Evolutionary conservation across 2,797 vertebrate species (phyloP), one percentile per base, ranked within the genome.

Genomic region (Muraenolepis orangiensis): DNA sequence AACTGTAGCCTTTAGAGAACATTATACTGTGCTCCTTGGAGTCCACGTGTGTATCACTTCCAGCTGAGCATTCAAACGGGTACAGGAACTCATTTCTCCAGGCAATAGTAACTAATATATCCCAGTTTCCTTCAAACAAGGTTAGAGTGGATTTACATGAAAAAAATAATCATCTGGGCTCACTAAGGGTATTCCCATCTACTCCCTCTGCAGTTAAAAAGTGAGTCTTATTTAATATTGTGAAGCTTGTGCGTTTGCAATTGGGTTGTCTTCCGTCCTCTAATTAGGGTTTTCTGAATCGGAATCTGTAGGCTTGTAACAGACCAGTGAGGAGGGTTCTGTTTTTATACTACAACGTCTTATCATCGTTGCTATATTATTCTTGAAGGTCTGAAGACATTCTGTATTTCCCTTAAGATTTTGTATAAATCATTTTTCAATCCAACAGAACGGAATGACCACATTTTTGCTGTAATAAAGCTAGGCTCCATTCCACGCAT

Each of bases 1-100:
- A 77, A 72, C 69, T 68, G 31, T 26, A 72, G 42, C 73, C 66
- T 66, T 12, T 20, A 23, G 26, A 74, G 6, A 72, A 57, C 51
- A 31, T 38, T 34, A 46, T 29, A 38, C 12, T 66, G 1, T n/a
- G 68, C 13, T 61, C 68, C 46, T 70, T 40, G n/a, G 42, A 70
- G 31, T 40, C 23, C 32, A 69, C 26, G 4, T 70, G 4, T 70
- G 74, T 28, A 75, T 71, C 51, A 66, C 40, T 74, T 67, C 46
- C 67, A 75, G 23, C 46, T 74, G 67, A 51, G 23, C 14, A 64
- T 70, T 70, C 67, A 61, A 29, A 69, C 64, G 51, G 69, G 32
- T 75, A 38, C 5, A 72, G 16, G 28, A 69, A 11, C 40, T 72
- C 6, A 31, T 51, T 72, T 72, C 42, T 72, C 38, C 34, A 72